Conservation (phyloP, 2,888 invertebrate species). For the Melikaiella ostensackeni region DNA sequence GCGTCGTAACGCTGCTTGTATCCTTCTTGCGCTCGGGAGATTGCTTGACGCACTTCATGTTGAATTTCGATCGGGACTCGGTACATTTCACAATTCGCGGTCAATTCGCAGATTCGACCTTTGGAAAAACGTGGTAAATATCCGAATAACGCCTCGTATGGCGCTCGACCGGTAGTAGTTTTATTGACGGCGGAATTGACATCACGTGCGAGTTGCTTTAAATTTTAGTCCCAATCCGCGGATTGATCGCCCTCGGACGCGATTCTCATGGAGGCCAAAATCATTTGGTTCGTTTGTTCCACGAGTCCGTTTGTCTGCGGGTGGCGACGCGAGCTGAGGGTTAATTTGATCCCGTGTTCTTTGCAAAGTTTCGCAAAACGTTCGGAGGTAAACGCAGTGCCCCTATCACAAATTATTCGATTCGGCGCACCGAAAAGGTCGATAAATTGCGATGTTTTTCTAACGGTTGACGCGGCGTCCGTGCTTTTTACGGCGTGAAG, state of each 20-base stretch:
- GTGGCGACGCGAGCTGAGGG: constrained; percentile 11
- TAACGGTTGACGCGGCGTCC: not conserved
- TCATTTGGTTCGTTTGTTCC: constrained; percentile 27
- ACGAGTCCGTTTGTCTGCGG: constrained; percentile 9
- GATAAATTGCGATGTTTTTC: constrained; percentile 13
- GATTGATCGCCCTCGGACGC: not conserved
- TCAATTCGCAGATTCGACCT: not conserved
- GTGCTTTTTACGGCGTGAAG: constrained; percentile 32
- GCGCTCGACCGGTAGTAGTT: constrained; percentile 1
- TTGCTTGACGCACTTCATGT: not conserved
- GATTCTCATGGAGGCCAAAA: constrained; percentile 4
- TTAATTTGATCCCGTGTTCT: constrained; percentile 7
- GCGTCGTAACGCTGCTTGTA: constrained; percentile 39
- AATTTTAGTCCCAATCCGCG: not conserved
- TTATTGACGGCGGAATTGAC: constrained; percentile 13
- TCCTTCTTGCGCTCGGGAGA: not conserved
- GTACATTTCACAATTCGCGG: constrained; percentile 21
- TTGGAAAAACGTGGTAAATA: constrained; percentile 39
- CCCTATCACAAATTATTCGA: constrained; percentile 22
- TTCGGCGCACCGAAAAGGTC: constrained; percentile 33
- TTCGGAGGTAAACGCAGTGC: not conserved
- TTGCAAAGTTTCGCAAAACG: constrained; percentile 8
- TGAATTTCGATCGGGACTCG: not conserved
- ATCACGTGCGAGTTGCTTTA: not conserved
- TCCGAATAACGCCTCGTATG: constrained; percentile 17